phyloP scores from a whole-genome alignment of 2,888 invertebrate species.

The Parnassius apollo region DNA sequence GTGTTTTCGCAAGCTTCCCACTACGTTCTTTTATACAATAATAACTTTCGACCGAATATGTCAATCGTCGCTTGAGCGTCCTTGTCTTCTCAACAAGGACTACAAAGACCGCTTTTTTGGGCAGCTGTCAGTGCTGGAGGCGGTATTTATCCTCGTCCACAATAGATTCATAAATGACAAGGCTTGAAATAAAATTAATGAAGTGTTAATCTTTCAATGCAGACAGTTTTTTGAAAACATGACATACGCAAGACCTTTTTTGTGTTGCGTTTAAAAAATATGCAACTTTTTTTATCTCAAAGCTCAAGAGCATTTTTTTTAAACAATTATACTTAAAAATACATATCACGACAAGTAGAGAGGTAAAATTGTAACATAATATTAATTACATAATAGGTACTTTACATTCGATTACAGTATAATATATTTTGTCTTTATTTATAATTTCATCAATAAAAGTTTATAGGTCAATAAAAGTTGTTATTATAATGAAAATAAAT shows the following conservation, averaged over 20 bases:
- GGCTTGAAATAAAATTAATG: slow-evolving; percentile 21
- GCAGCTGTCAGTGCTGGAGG: slow-evolving; percentile 9
- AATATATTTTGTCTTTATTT: too few species aligned
- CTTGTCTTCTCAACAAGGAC: slow-evolving; percentile 20
- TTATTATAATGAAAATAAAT: too few species aligned
- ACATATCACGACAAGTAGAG: too few species aligned
- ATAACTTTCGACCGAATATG: slow-evolving; percentile 12
- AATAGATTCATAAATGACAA: slow-evolving; percentile 22
- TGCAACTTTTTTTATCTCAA: background rate
- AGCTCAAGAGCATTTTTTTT: too few species aligned
- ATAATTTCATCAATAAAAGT: too few species aligned
- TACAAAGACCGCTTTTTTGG: slow-evolving; percentile 14
- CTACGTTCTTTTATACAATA: slow-evolving; percentile 3
- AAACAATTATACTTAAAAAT: too few species aligned
- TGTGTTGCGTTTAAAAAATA: background rate
- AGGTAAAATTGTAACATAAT: too few species aligned
- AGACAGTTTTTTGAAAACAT: slow-evolving; percentile 6
- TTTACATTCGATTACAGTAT: too few species aligned
- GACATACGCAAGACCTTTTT: slow-evolving; percentile 4
- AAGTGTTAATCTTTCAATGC: slow-evolving; percentile 9
- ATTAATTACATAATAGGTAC: too few species aligned
- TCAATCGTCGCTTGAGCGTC: slow-evolving; percentile 10
- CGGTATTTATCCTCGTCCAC: slow-evolving; percentile 17
- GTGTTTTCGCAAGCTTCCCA: background rate
- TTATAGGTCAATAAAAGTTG: too few species aligned